Evolutionary conservation across 1,140 invertebrate species (phyloP), one percentile per base, ranked within the genome.

Genomic region (Listronotus oregonensis): DNA sequence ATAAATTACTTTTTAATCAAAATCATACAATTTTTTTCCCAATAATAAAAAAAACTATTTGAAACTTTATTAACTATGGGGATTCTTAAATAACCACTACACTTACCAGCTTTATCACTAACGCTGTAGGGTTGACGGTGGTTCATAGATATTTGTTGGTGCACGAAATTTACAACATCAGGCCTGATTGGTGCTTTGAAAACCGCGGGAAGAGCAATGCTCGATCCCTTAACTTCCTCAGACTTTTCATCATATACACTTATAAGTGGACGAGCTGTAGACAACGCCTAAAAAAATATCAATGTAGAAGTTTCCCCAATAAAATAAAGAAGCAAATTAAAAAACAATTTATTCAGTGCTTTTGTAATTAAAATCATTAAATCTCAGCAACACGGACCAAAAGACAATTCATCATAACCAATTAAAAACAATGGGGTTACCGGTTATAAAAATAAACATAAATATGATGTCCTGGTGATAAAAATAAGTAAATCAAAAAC

Each of bases 151-250:
- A 99, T 90, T 75, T 98, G 91, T 64, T 95, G 91, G 77, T 99
- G 97, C 65, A 99, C 93, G 82, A 96, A 95, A 77, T 93, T 97
- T 60, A 99, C 97, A 51, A 99, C 88, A 87, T 99, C 98, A 27
- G 97, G 97, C 54, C 98, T 85, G 79, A 99, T 98, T 40, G 97
- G 97, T 7, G 96, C 96, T 80, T 92, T 94, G 85, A 99, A 99
- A 3, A 99, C 93, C 37, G 93, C 90, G 6, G 97, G 97, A 46
- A 99, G 84, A 27, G 89, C 86, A 69, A 98, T 81, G 49, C 88
- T 87, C 27, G 85, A 85, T 11, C 87, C 89, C 21, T 91, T 88
- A 47, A 84, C 79, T 68, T 86, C 79, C 75, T 95, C 95, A 84
- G 92, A 95, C 82, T 98, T 98, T 74, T 98, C 96, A 82, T 85